These are phyloP conservation scores for Polypedilum pembai DNA, from an alignment of 1,140 invertebrate genomes.

Conservation along the genomic window DNA sequence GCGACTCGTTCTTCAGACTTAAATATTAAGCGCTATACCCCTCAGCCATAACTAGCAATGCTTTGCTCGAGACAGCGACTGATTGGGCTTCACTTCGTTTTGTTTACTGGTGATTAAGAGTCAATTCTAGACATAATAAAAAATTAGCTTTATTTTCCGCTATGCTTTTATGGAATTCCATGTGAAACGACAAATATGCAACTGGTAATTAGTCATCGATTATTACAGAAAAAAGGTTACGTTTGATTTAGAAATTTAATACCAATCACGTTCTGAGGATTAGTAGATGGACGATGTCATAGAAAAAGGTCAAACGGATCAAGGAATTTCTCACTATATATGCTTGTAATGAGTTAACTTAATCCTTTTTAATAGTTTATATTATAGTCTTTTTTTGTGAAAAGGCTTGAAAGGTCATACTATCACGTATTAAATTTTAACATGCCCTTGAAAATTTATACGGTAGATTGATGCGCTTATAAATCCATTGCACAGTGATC, in stretches of 20 bases:
- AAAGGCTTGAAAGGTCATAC: no score
- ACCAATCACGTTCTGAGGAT: not conserved
- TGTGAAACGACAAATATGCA: not conserved
- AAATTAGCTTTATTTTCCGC: not conserved
- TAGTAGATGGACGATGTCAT: not conserved
- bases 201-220: slow-evolving; percentile 16
- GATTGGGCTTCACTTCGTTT: not conserved
- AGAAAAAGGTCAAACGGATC: not conserved
- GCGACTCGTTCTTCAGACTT: not conserved
- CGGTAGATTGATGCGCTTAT: no score
- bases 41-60: no score
- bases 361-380: no score
- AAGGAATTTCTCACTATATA: no score
- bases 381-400: no score
- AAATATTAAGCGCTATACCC: not conserved
- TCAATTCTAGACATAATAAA: not conserved
- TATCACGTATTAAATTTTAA: no score
- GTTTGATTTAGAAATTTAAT: slow-evolving; percentile 9
- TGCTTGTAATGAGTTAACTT: no score
- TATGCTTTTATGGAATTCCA: not conserved
- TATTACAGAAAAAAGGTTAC: no score
- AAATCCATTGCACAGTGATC: no score
- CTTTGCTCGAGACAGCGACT: not conserved
- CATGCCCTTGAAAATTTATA: no score
- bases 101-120: no score